These are phyloP conservation scores for Cryptoblepharus egeriae DNA, from an alignment of 2,797 vertebrate species.

Conservation along the genomic window DNA sequence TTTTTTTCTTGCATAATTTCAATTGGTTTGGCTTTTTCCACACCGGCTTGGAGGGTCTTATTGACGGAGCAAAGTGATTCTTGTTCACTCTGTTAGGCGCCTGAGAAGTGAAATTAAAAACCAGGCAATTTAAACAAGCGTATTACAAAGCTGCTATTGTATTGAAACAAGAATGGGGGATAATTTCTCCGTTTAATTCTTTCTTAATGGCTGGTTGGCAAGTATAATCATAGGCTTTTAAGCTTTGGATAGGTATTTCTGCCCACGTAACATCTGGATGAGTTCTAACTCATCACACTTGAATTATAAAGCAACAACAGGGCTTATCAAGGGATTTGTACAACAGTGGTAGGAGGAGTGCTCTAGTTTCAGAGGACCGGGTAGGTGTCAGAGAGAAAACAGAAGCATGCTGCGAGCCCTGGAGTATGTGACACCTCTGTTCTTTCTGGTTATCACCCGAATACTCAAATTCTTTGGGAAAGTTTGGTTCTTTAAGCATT, in stretches of 20 bases:
- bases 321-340: neutral
- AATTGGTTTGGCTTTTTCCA: slow-evolving; percentile 33
- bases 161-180: slow-evolving; percentile 56
- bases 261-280: slow-evolving; percentile 74
- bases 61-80: slow-evolving; percentile 39
- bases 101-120: slow-evolving; percentile 51
- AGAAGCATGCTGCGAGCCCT: neutral
- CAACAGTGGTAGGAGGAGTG: neutral
- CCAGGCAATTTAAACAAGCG: slow-evolving; percentile 53
- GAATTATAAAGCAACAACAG: slow-evolving; percentile 15
- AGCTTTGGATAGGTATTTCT: slow-evolving; percentile 58
- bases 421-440: rapidly evolving
- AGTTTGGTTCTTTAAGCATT: neutral
- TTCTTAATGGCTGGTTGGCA: slow-evolving; percentile 74
- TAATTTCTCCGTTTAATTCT: slow-evolving; percentile 57
- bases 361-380: neutral
- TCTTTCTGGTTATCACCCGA: neutral
- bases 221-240: slow-evolving; percentile 70
- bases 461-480: neutral
- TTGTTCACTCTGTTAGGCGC: slow-evolving; percentile 26
- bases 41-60: slow-evolving; percentile 38
- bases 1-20: slow-evolving; percentile 51
- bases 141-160: slow-evolving; percentile 69
- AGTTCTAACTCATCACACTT: slow-evolving; percentile 15
- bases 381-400: neutral